phyloP scores from a whole-genome alignment of 2,888 invertebrate species.

The Lissocephala sabroskyi region DNA sequence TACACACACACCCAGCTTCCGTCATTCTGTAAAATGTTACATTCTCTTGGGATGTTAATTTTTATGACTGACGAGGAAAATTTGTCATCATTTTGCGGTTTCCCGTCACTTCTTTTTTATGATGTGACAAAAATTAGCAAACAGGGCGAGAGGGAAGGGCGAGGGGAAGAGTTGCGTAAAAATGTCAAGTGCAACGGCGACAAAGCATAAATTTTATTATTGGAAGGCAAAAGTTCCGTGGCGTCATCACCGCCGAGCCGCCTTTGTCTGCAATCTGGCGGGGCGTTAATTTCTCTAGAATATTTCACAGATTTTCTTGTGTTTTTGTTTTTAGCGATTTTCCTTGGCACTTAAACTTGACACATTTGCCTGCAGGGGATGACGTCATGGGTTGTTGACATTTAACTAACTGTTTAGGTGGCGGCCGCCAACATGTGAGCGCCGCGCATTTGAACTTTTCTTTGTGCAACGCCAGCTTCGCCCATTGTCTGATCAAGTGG shows the following conservation, averaged over 20 bases:
- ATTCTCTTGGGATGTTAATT: too few species aligned
- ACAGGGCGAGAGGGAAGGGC: too few species aligned
- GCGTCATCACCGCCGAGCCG: too few species aligned
- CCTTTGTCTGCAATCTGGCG: too few species aligned
- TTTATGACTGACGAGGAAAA: too few species aligned
- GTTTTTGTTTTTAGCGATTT: neutral
- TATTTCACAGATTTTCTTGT: neutral
- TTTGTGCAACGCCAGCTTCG: constrained; percentile 23
- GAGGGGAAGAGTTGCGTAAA: constrained; percentile 22
- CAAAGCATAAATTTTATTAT: constrained; percentile 21
- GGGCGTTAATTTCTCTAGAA: neutral
- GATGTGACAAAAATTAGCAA: too few species aligned
- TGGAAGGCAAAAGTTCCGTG: neutral
- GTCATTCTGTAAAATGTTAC: too few species aligned
- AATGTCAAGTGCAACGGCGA: constrained; percentile 55
- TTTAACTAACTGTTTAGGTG: constrained; percentile 46
- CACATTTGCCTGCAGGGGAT: constrained; percentile 57
- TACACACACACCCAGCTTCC: too few species aligned
- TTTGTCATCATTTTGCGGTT: too few species aligned
- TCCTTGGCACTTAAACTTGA: constrained; percentile 45
- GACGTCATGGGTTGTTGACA: constrained; percentile 57
- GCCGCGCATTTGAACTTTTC: constrained; percentile 29
- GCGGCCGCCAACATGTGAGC: neutral
- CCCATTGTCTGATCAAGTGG: constrained; percentile 32
- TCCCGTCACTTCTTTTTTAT: too few species aligned